These are phyloP conservation scores for Motacilla tschutschensis DNA, from an alignment of 2,113 vertebrate species.

Conservation along the genomic window DNA sequence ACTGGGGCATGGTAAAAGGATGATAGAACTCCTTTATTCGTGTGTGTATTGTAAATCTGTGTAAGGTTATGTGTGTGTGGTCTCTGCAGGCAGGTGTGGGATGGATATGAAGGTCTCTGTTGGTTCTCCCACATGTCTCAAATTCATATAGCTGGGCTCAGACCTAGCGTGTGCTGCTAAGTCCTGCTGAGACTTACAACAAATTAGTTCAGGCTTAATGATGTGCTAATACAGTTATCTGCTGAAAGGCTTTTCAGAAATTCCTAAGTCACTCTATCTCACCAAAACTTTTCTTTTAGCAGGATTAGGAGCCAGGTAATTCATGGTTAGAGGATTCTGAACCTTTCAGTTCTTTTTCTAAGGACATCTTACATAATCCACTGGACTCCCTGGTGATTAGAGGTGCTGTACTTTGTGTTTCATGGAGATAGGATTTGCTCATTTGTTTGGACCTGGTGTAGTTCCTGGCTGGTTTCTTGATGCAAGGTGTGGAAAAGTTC, in stretches of 20 bases:
- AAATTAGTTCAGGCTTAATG: neutral
- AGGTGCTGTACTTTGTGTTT: neutral
- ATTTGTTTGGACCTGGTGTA: neutral
- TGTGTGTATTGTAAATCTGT: neutral
- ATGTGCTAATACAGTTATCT: neutral
- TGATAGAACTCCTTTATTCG: neutral
- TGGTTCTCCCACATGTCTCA: rapidly evolving
- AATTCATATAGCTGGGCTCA: neutral
- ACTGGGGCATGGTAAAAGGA: neutral
- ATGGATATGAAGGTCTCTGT: neutral
- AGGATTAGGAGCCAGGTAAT: neutral
- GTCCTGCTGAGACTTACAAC: neutral
- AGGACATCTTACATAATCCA: neutral
- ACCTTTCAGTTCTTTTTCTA: neutral
- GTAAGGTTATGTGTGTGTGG: neutral
- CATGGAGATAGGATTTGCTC: neutral
- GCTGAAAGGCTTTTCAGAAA: neutral
- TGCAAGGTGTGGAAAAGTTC: neutral
- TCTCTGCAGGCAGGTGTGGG: neutral
- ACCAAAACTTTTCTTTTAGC: neutral
- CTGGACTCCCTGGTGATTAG: neutral
- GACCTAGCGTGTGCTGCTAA: neutral
- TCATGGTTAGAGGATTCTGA: neutral
- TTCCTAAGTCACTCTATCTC: neutral
- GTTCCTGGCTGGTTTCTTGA: neutral